Base-by-base conservation (phyloP, 2,113 vertebrate species). In the Mormyrus iriodes region DNA sequence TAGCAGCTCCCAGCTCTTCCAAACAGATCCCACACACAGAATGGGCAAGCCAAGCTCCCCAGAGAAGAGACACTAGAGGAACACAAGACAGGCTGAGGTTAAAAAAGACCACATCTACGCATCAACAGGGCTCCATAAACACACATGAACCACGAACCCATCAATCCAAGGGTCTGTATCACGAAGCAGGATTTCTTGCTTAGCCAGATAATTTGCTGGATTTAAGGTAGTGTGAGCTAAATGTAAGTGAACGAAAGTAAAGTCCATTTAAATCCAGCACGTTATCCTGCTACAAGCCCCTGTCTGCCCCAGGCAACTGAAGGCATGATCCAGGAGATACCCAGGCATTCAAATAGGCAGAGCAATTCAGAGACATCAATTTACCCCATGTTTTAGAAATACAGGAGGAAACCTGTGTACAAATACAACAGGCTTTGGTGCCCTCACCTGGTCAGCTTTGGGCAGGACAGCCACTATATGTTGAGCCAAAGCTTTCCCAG, bases 11-110 rank as follows among this genome's bases (percentile, higher is more conserved):
- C 98, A 99, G 95, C 98, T 99, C 46, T 95, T 97, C 98, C 98
- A 99, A 89, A 99, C 98, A 0, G 97, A 97, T 51, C 98, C 98
- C 90, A 97, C 98, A n/a, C 97, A 98, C 69, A 99, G 91, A 84
- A 99, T 95, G n/a, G 97, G 97, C 44, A 99, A 94, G 5, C 98
- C 97, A 21, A 93, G 91, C 13, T 96, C 93, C 0, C 95, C 93
- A 0, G 83, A 90, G 92, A 98, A 94, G 13, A 99, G 94, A 61
- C 93, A 93, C 98, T 98, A 89, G 7, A 21, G 86, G 35, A 58
- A 46, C 3, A 19, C n/a, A 3, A 88, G 1, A 35, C 35, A 31
- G 61, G 61, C 10, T 31, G 12, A 73, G 12, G n/a, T 51, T 31
- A 58, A 2, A n/a, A 9, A 48, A 44, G 15, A 76, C 44, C 61